Percentiles rank a stretch among this genome's conserved stretches.
phyloP scores from a whole-genome alignment of 1,140 invertebrate genomes.

The Adoxophyes honmai region DNA sequence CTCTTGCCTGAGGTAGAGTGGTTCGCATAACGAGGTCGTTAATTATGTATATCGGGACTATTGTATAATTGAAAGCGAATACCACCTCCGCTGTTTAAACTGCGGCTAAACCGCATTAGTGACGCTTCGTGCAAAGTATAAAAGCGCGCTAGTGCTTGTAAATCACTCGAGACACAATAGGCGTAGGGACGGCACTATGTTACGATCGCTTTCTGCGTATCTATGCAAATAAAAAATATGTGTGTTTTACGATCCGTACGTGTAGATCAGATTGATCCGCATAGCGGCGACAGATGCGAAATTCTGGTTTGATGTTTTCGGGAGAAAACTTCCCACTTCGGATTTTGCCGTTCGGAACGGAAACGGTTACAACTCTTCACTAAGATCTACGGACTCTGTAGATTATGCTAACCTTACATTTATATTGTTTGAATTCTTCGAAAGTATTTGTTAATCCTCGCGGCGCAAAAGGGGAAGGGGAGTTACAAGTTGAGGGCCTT shows the following conservation, averaged over 20 bases:
- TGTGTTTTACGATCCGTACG: conserved; percentile 5
- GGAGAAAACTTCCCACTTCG: too few relatives aligned
- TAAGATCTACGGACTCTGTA: too few relatives aligned
- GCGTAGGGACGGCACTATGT: not conserved
- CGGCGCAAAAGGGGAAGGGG: too few relatives aligned
- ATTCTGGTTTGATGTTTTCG: too few relatives aligned
- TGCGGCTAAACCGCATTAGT: conserved; percentile 6
- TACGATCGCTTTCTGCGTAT: not conserved
- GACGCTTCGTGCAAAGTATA: not conserved
- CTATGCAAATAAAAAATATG: not conserved
- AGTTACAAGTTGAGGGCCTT: too few relatives aligned
- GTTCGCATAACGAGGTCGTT: conserved; percentile 5
- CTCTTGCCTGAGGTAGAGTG: not conserved
- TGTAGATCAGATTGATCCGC: not conserved
- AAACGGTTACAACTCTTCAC: too few relatives aligned
- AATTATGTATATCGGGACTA: conserved; percentile 7
- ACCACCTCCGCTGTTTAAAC: conserved; percentile 9
- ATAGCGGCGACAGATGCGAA: not conserved
- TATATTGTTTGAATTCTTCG: too few relatives aligned
- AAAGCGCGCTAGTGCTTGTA: not conserved
- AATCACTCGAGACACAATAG: not conserved
- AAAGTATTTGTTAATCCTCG: too few relatives aligned
- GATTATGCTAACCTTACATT: too few relatives aligned
- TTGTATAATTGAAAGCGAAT: conserved; percentile 7
- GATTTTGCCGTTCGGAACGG: too few relatives aligned